These are phyloP conservation scores for Ridgeia piscesae DNA, from an alignment of 1,140 invertebrate species.

Conservation along the genomic window DNA sequence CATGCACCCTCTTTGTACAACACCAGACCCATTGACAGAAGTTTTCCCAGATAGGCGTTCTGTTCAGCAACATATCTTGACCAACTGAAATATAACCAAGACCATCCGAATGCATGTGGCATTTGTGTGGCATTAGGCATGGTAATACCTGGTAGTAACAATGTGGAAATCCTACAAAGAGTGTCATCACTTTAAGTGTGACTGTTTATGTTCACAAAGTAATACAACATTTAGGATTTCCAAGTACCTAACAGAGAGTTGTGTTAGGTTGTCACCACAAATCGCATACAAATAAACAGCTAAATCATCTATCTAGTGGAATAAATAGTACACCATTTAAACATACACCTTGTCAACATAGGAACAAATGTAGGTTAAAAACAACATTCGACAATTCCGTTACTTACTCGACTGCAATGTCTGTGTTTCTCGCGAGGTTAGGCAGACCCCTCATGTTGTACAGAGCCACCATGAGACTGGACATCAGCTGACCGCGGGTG, in stretches of 20 bases:
- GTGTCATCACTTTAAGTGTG: too few relatives aligned
- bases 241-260: too few relatives aligned
- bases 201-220: too few relatives aligned
- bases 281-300: too few relatives aligned
- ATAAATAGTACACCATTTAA: too few relatives aligned
- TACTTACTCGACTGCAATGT: slow-evolving; percentile 42
- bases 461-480: slow-evolving; percentile 40
- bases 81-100: slow-evolving; percentile 40
- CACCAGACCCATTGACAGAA: slow-evolving; percentile 42
- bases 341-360: too few relatives aligned
- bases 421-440: slow-evolving; percentile 27
- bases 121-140: neutral
- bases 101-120: slow-evolving; percentile 9
- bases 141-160: too few relatives aligned
- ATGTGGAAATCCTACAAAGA: too few relatives aligned
- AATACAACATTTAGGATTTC: too few relatives aligned
- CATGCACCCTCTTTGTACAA: slow-evolving; percentile 41
- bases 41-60: slow-evolving; percentile 40
- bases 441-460: slow-evolving; percentile 41
- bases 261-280: too few relatives aligned
- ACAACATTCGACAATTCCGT: neutral
- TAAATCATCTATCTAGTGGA: too few relatives aligned
- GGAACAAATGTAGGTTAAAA: neutral
- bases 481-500: slow-evolving; percentile 40
- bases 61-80: slow-evolving; percentile 48